phyloP scores from a whole-genome alignment of 2,113 vertebrate species.

The Orcinus orca region DNA sequence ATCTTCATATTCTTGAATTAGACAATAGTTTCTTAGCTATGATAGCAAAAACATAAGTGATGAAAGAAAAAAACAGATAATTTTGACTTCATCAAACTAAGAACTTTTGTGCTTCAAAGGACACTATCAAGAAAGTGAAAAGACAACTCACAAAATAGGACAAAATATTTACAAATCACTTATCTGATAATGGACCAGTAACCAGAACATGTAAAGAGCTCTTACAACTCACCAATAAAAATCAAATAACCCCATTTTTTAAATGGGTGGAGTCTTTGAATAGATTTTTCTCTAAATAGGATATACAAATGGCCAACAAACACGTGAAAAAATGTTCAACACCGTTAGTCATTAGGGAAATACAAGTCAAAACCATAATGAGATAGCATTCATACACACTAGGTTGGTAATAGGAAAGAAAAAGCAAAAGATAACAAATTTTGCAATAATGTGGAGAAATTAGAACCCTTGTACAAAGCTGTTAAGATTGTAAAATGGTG shows the following conservation, averaged over 20 bases:
- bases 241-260: neutral
- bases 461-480: neutral
- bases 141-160: neutral
- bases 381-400: neutral
- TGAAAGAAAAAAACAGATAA: neutral
- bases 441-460: neutral
- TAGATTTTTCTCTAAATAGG: neutral
- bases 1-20: neutral
- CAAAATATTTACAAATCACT: neutral
- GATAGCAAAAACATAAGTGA: neutral
- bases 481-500: neutral
- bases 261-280: neutral
- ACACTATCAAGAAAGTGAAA: neutral
- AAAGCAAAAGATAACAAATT: neutral
- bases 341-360: neutral
- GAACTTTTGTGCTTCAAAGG: neutral
- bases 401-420: neutral
- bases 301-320: neutral
- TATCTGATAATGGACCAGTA: neutral
- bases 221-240: constrained; percentile 5
- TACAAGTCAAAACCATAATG: neutral
- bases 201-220: neutral
- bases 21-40: neutral
- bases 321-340: neutral
- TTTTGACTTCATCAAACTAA: neutral